Base-by-base conservation (phyloP, 92 coral and sea anemone genomes). In the Palythoa heliodiscus region DNA sequence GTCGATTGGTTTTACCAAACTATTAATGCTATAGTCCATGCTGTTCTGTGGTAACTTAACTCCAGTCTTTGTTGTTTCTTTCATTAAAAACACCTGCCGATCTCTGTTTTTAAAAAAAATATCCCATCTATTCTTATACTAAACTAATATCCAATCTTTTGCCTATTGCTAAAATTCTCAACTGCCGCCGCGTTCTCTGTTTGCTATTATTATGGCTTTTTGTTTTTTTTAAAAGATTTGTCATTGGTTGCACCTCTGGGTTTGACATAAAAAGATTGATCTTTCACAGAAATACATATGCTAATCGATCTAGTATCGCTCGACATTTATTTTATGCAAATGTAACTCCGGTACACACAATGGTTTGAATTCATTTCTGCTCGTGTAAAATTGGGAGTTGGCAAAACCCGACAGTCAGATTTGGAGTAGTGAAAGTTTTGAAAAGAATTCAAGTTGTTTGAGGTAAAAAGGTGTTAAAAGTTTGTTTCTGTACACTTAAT, bases 211-310 rank as follows among this genome's bases (percentile, higher is more conserved):
- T 47, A 48, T 20, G 52, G 20, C 66, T 35, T 48, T 80, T 66
- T 80, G 74, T 80, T 80, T 80, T 80, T 58, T 25, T 66, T 40
- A 80, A 73, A 37, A 80, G 84, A 80, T 40, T 66, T 80, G 75
- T 52, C 43, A 80, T 66, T 80, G 84, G 84, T 52, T 67, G 74
- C 8, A 40, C 66, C 61, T 2, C 64, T n/a, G 22, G 39, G 16
- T 43, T 15, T 80, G 84, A 80, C 84, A 80, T 48, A 47, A 67
- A 80, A 63, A 80, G 84, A 80, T 80, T 47, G 74, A 80, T 80
- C 84, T 64, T 40, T 63, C 74, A n/a, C 20, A 35, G 74, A 80
- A 66, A 66, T 61, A 80, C 66, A 80, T 80, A 80, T 80, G 84
- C 84, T 80, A 80, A 80, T 80, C 66, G 43, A 20, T 22, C 23